Percentiles rank a stretch among this genome's conserved stretches.
Evolutionary conservation across 2,888 invertebrate genomes (phyloP).

Genomic region (Andrena trimmerana): DNA sequence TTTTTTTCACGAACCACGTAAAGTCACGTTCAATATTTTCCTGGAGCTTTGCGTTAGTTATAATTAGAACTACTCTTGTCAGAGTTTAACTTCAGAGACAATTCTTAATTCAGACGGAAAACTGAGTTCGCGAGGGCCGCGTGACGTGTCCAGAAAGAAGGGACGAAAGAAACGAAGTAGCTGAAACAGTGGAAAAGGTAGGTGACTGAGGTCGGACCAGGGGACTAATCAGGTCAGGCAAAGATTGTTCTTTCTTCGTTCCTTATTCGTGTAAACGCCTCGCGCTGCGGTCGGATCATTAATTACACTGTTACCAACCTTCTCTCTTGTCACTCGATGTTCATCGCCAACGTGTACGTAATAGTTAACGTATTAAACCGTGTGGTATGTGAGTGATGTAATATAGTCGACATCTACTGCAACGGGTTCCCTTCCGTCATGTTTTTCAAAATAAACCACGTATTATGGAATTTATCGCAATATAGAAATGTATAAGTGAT

Average conservation of each 20-base stretch:
- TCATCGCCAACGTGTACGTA: neutral
- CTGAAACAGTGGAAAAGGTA: conserved; percentile 42
- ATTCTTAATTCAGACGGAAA: conserved; percentile 56
- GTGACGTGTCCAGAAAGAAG: conserved; percentile 14
- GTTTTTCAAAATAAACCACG: too few species aligned
- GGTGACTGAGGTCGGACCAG: conserved; percentile 33
- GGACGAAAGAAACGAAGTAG: conserved; percentile 31
- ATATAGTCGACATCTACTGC: too few species aligned
- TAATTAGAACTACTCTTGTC: conserved; percentile 38
- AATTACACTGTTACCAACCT: conserved; percentile 60
- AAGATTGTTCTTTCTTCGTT: conserved; percentile 54
- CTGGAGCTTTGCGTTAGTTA: conserved; percentile 14
- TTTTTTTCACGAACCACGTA: conserved; percentile 12
- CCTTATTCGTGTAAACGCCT: conserved; percentile 54
- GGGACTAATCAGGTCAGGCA: conserved; percentile 64
- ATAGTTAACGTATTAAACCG: too few species aligned
- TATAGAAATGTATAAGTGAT: too few species aligned
- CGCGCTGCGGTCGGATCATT: conserved; percentile 58
- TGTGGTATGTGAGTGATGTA: too few species aligned
- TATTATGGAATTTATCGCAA: too few species aligned
- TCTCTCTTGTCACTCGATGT: neutral
- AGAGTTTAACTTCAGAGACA: conserved; percentile 32
- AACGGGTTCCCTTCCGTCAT: too few species aligned
- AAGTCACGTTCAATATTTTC: conserved; percentile 21
- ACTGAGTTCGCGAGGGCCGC: conserved; percentile 31